These are phyloP conservation scores for Euproctis similis DNA, from an alignment of 2,888 invertebrate species.

Conservation along the genomic window DNA sequence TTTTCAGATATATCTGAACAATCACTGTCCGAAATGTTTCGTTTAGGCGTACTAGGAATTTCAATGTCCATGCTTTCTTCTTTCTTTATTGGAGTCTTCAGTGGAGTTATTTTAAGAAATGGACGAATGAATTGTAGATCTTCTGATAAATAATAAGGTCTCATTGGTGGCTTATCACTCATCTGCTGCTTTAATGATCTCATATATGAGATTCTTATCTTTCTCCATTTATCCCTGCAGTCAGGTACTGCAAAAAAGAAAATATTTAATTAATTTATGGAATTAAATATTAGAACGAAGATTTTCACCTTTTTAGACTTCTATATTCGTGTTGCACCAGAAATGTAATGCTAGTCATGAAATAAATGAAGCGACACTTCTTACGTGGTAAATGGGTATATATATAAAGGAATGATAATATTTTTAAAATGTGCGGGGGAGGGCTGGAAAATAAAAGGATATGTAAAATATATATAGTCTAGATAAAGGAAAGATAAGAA, in stretches of 20 bases:
- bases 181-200: conserved; percentile 24
- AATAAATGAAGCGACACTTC: too few relatives aligned
- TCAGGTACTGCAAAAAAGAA: conserved; percentile 21
- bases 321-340: too few relatives aligned
- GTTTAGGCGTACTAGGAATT: conserved; percentile 2
- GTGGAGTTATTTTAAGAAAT: conserved; percentile 13
- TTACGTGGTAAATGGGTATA: too few relatives aligned
- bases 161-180: conserved; percentile 19
- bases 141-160: conserved; percentile 26
- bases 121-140: conserved; percentile 25
- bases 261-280: background rate
- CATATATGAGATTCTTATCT: conserved; percentile 28
- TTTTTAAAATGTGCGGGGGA: too few relatives aligned
- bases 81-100: conserved; percentile 3
- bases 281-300: too few relatives aligned
- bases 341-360: too few relatives aligned
- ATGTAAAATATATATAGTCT: too few relatives aligned
- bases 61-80: conserved; percentile 13
- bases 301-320: too few relatives aligned
- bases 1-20: conserved; percentile 8
- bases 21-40: conserved; percentile 13
- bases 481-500: too few relatives aligned
- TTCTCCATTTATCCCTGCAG: conserved; percentile 31
- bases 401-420: too few relatives aligned
- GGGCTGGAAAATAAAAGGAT: too few relatives aligned